Base-by-base conservation (phyloP, 2,888 invertebrate species). In the Rhaphigaster nebulosa region DNA sequence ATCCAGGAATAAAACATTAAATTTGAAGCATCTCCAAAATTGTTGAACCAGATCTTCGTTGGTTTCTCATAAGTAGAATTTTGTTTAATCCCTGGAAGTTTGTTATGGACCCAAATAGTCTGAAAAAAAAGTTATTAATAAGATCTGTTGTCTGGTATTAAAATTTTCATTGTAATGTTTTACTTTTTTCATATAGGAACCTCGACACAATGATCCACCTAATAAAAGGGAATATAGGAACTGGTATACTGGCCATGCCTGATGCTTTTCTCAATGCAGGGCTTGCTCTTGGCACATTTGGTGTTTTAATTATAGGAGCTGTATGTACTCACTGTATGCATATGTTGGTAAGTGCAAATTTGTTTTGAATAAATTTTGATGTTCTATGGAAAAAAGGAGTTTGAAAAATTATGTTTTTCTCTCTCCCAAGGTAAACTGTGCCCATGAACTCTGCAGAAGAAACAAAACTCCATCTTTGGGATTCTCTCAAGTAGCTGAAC, bases 191-290 rank as follows among this genome's bases (percentile, higher is more conserved):
- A 76, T 93, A 29, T 93, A 95, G 95, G 91, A 95, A 95, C 93
- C 93, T 94, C 92, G 94, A 95, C 92, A 95, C 95, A 10, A 93
- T 95, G 93, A 95, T 96, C 93, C 95, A 96, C 93, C 93, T 96
- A 91, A 93, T 96, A 88, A 96, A 96, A 93, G 96, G 96, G 4
- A 96, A 95, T 93, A 94, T 96, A 91, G 93, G 93, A 15, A 99
- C 99, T 0, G 99, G 99, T 10, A 98, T 99, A 92, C 94, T 99
- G 92, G 99, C 99, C 15, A 98, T 99, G 97, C 99, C 99, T 10
- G 96, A 98, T 94, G 98, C 98, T 29, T 97, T 98, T 93, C 96
- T 97, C 93, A 97, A 98, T 94, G 96, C 98, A 91, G 99, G 99
- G 23, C 95, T 98, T 91, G 95, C 96, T 93, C 95, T 98, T 91